phyloP scores from a whole-genome alignment of 2,113 vertebrate species.

The Calcarius ornatus region DNA sequence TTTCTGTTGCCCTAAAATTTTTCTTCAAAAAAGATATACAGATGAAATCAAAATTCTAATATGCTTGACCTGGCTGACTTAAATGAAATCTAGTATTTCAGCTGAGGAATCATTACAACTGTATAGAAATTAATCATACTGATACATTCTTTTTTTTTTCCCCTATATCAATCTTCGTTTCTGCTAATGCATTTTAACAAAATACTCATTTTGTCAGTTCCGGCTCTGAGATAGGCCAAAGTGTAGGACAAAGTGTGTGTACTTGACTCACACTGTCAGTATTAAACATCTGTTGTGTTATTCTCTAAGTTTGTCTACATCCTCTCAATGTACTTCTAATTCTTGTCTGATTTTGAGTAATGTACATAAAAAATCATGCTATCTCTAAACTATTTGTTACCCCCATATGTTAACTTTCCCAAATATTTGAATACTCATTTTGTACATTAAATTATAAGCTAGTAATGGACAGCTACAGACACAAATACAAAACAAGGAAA shows the following conservation, averaged over 20 bases:
- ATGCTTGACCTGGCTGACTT: not conserved
- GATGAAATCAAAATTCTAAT: not conserved
- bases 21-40: accelerated
- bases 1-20: not conserved
- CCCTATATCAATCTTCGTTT: not conserved
- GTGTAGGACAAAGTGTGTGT: not conserved
- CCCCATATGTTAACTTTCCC: not conserved
- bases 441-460: not conserved
- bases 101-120: not conserved
- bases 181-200: not conserved
- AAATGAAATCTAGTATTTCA: not conserved
- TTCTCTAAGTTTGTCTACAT: not conserved
- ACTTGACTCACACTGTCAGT: not conserved
- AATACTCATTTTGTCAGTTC: not conserved
- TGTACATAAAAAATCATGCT: not conserved
- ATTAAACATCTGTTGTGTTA: not conserved
- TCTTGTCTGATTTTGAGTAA: not conserved
- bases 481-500: not conserved
- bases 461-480: not conserved
- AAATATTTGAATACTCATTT: not conserved
- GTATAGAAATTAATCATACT: not conserved
- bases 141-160: not conserved
- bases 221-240: not conserved
- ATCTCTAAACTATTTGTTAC: not conserved
- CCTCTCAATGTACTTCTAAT: not conserved